phyloP scores from a whole-genome alignment of 2,113 vertebrate genomes.

The Aspiorhynchus laticeps region DNA sequence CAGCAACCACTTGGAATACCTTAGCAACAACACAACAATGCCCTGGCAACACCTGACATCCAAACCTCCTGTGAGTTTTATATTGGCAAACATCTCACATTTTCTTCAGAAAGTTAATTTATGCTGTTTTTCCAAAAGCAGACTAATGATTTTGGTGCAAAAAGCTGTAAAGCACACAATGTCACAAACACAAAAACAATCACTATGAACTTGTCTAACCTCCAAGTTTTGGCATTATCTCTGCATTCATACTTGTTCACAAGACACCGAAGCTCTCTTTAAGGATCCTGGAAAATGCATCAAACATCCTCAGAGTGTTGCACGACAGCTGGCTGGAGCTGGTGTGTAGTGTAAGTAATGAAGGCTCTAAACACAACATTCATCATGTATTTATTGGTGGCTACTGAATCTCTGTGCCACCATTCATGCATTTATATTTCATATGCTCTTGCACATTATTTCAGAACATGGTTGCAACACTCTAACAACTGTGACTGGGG shows the following conservation, averaged over 20 bases:
- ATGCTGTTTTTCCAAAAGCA: neutral
- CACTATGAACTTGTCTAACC: neutral
- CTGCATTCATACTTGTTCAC: neutral
- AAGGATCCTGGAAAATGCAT: slow-evolving; percentile 17
- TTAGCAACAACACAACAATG: neutral
- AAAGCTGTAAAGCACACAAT: neutral
- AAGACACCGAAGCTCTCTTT: neutral
- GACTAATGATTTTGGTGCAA: neutral
- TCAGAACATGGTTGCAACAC: neutral
- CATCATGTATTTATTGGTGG: slow-evolving; percentile 36
- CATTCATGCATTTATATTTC: neutral
- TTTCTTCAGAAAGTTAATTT: neutral
- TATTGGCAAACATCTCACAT: neutral
- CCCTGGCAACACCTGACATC: neutral
- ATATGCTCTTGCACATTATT: neutral
- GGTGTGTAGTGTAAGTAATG: slow-evolving; percentile 13
- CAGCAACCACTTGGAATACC: neutral
- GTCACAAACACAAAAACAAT: neutral
- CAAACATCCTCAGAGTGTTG: neutral
- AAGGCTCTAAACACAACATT: slow-evolving; percentile 21
- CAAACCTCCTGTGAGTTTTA: neutral
- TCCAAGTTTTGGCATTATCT: neutral
- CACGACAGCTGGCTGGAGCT: slow-evolving; percentile 6
- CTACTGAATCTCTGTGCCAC: neutral
- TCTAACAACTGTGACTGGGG: neutral